These are phyloP conservation scores for Larimichthys polyactis DNA, from an alignment of 2,113 vertebrate genomes.

Conservation along the genomic window DNA sequence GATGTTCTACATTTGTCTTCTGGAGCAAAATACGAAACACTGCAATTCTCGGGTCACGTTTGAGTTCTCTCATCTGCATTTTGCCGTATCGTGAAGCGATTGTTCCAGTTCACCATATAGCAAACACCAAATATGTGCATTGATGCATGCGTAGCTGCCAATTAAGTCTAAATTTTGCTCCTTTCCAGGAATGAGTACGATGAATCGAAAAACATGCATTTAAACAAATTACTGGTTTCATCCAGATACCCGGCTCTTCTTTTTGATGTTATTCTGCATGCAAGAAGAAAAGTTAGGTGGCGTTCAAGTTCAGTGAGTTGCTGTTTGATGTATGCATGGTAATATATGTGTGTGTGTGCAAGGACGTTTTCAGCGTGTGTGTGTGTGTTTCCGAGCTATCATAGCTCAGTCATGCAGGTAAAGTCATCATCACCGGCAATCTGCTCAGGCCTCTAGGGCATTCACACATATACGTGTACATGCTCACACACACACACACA, in stretches of 20 bases:
- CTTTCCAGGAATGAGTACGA: not conserved
- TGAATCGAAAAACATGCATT: conserved; percentile 8
- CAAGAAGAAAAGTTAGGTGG: not conserved
- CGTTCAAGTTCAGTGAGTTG: not conserved
- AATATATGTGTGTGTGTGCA: not conserved
- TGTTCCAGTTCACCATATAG: not conserved
- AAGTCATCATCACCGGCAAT: conserved; percentile 74
- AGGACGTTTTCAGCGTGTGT: conserved; percentile 5
- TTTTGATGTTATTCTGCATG: not conserved
- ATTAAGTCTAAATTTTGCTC: conserved; percentile 1
- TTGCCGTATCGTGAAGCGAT: not conserved
- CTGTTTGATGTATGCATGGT: not conserved
- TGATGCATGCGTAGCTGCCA: not conserved
- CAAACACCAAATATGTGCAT: not conserved
- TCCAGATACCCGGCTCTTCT: not conserved
- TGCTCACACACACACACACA: not conserved
- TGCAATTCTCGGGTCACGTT: not conserved
- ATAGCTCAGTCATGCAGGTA: conserved; percentile 75
- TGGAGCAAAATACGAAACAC: not conserved
- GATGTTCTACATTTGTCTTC: too few relatives aligned
- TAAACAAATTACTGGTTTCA: conserved; percentile 5
- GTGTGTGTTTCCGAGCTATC: conserved; percentile 40
- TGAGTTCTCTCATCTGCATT: not conserved
- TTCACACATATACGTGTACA: conserved; percentile 1
- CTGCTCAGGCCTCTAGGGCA: conserved; percentile 62